Conservation (phyloP, 2,113 vertebrate genomes). For the Rafetus swinhoei region DNA sequence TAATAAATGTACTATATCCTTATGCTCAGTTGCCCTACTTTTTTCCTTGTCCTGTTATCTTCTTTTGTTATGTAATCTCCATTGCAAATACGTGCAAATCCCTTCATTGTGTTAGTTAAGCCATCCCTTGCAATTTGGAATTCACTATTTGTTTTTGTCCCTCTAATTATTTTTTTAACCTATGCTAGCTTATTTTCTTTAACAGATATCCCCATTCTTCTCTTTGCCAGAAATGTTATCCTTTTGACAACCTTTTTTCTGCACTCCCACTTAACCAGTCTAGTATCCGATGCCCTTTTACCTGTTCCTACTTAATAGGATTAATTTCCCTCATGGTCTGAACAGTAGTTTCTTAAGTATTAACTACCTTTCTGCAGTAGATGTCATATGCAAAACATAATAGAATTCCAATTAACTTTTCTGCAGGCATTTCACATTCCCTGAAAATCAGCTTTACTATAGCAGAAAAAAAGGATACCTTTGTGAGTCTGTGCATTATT, state of each 20-base stretch:
- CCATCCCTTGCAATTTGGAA: background rate
- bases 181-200: background rate
- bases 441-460: background rate
- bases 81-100: background rate
- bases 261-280: background rate
- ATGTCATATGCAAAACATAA: background rate
- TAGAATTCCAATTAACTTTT: background rate
- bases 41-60: background rate
- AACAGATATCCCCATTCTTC: background rate
- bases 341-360: background rate
- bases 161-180: background rate
- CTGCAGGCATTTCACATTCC: background rate
- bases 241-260: background rate
- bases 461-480: background rate
- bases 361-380: background rate
- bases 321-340: background rate
- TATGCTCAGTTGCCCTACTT: background rate
- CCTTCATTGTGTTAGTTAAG: background rate
- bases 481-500: background rate
- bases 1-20: background rate
- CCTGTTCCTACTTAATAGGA: background rate
- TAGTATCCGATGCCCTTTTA: background rate
- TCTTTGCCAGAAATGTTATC: background rate
- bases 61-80: background rate
- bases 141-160: background rate